A percentile compares a stretch with the other conserved stretches of the same genome.
Conservation (phyloP, 2,888 invertebrate species). For the Choreutis nemorana region DNA sequence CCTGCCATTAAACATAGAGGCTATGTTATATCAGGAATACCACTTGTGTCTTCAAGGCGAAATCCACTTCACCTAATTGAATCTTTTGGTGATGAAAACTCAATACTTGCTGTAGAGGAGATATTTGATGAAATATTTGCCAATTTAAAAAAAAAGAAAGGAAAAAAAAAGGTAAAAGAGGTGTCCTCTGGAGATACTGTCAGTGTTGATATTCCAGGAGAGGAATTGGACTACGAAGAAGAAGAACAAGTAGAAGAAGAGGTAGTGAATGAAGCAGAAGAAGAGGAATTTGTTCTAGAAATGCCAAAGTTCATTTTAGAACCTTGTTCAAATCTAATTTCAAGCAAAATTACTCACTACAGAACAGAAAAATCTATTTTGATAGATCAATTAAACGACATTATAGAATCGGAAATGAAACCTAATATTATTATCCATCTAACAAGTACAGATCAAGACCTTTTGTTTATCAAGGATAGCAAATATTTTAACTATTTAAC, state of each 20-base stretch:
- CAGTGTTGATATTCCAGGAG: constrained; percentile 20
- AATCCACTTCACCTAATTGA: constrained; percentile 20
- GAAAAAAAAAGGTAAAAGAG: constrained; percentile 14
- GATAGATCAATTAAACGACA: constrained; percentile 30
- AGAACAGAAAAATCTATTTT: constrained; percentile 27
- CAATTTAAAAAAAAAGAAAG: constrained; percentile 35
- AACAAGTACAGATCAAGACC: constrained; percentile 60
- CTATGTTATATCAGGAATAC: constrained; percentile 71
- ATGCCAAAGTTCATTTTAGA: constrained; percentile 42
- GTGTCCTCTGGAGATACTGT: constrained; percentile 18
- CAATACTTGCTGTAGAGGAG: constrained; percentile 22
- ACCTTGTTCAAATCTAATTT: constrained; percentile 26
- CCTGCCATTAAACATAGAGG: constrained; percentile 66
- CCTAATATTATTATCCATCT: constrained; percentile 66
- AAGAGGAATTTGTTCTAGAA: constrained; percentile 23
- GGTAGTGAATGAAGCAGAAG: constrained; percentile 21
- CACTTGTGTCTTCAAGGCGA: constrained; percentile 58
- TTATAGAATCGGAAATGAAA: constrained; percentile 32
- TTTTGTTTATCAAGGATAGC: constrained; percentile 38
- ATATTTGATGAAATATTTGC: constrained; percentile 28
- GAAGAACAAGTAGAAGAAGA: constrained; percentile 20
- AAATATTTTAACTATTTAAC: constrained; percentile 36
- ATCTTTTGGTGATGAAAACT: constrained; percentile 34
- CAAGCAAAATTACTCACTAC: constrained; percentile 19
- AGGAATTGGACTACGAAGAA: constrained; percentile 21